phyloP scores from a whole-genome alignment of 1,140 invertebrate species.

The Lineus longissimus region DNA sequence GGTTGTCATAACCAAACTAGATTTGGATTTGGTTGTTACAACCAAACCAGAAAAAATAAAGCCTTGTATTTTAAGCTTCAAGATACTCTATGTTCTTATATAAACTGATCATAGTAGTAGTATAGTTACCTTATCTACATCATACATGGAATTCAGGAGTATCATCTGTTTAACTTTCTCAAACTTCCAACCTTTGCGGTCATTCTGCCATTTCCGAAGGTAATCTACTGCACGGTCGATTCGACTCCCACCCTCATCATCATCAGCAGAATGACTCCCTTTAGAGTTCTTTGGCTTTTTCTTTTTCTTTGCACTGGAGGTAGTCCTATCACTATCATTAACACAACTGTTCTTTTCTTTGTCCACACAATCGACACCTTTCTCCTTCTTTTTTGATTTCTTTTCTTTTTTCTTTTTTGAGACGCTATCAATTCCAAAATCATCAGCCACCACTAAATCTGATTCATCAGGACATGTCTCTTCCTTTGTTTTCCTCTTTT shows the following conservation, averaged over 20 bases:
- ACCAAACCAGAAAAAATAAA: too few relatives aligned
- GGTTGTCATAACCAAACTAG: too few relatives aligned
- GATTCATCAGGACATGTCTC: too few relatives aligned
- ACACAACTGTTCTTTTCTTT: neutral
- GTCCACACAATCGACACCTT: neutral
- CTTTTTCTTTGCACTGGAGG: neutral
- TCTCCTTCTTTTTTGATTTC: conserved; percentile 2
- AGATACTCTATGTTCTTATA: too few relatives aligned
- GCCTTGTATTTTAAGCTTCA: too few relatives aligned
- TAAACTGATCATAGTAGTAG: too few relatives aligned
- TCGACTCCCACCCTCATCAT: neutral
- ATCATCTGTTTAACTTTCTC: neutral
- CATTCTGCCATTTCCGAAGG: neutral
- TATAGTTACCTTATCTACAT: neutral
- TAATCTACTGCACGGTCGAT: neutral
- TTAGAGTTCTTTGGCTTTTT: neutral
- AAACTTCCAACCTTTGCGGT: neutral
- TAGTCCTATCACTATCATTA: neutral
- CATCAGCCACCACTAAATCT: too few relatives aligned
- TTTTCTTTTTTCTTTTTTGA: neutral
- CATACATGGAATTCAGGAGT: neutral
- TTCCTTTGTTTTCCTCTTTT: too few relatives aligned
- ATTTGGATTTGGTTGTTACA: too few relatives aligned
- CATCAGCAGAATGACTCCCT: neutral
- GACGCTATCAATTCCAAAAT: neutral